phyloP scores from a whole-genome alignment of 2,113 vertebrate species.

The Triplophysa dalaica region DNA sequence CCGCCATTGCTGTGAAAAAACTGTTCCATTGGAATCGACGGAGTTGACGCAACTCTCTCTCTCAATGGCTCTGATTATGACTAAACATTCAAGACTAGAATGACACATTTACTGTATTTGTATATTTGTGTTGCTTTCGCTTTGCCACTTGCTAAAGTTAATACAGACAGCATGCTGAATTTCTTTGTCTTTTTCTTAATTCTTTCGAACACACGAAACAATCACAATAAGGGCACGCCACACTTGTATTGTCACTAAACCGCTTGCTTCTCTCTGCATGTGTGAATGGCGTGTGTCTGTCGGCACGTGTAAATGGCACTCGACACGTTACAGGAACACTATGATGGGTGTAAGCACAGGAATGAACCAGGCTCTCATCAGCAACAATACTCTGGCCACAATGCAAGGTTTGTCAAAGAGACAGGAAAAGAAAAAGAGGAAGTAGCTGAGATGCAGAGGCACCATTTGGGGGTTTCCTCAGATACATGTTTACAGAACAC shows the following conservation, averaged over 20 bases:
- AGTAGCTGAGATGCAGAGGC: neutral
- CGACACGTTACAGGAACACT: conserved; percentile 81
- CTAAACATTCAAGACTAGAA: neutral
- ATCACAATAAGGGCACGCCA: neutral
- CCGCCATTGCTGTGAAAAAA: too few relatives aligned
- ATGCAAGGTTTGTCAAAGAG: conserved; percentile 86
- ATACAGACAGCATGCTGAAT: neutral
- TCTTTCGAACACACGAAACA: neutral
- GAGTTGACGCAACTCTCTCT: too few relatives aligned
- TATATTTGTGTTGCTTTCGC: neutral
- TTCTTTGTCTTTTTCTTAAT: conserved; percentile 12
- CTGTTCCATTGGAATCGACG: too few relatives aligned
- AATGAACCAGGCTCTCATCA: conserved; percentile 86
- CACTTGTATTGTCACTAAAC: conserved; percentile 36
- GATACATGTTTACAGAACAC: too few relatives aligned
- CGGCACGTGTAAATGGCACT: conserved; percentile 36
- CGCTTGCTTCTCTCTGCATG: conserved; percentile 46
- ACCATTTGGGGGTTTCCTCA: too few relatives aligned
- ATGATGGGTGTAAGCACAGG: conserved; percentile 88
- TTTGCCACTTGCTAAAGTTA: neutral
- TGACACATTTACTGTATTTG: neutral
- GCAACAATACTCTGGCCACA: conserved; percentile 87
- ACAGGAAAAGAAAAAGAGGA: neutral
- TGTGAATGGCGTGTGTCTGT: conserved; percentile 41
- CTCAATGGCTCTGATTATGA: neutral